Percentiles rank a stretch among this genome's conserved stretches.
Conservation (phyloP, 30 jellyfish, hydroid and myxozoan genomes). For the Sanderia malayensis region DNA sequence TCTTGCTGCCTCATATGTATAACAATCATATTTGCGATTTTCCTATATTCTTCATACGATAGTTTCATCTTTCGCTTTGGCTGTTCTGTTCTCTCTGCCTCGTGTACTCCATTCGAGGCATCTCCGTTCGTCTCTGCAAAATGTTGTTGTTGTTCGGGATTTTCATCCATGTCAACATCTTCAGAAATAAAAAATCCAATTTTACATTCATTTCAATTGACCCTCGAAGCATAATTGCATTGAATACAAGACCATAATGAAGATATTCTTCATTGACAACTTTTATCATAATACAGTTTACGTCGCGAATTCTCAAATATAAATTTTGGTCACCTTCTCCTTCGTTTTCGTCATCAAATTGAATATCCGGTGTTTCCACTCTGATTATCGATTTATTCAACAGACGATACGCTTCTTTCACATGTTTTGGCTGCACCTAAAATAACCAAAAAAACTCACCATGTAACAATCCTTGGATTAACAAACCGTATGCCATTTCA, state of each 20-base stretch:
- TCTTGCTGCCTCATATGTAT: conserved; percentile 87
- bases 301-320: too few relatives aligned
- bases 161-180: conserved; percentile 54
- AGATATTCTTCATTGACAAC: too few relatives aligned
- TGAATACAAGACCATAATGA: too few relatives aligned
- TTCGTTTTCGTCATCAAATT: conserved; percentile 82
- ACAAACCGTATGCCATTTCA: too few relatives aligned
- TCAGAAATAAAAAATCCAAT: background rate
- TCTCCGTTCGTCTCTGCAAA: conserved; percentile 31
- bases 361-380: conserved; percentile 98
- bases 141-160: conserved; percentile 40
- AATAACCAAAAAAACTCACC: background rate
- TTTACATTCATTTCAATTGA: too few relatives aligned
- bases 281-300: too few relatives aligned
- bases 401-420: conserved; percentile 95
- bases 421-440: conserved; percentile 94
- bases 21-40: conserved; percentile 78
- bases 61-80: conserved; percentile 62
- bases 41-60: conserved; percentile 80
- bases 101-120: conserved; percentile 29
- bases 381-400: conserved; percentile 91
- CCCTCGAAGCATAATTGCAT: too few relatives aligned
- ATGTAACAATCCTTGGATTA: too few relatives aligned
- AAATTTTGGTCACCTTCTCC: conserved; percentile 52
- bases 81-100: conserved; percentile 19